Evolutionary conservation across 1,140 invertebrate species (phyloP).

Genomic region (Phthorimaea operculella): DNA sequence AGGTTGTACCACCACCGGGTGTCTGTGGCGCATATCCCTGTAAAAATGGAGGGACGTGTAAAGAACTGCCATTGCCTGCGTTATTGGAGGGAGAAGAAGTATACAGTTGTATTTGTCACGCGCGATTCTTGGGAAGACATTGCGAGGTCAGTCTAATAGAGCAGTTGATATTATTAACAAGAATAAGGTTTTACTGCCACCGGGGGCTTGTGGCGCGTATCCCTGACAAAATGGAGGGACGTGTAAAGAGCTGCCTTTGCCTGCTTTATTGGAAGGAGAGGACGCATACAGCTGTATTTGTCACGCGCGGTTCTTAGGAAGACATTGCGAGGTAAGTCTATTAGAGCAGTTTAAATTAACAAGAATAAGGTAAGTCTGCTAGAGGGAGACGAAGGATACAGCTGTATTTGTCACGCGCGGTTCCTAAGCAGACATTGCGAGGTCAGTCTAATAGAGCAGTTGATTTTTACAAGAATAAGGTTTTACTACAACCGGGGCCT

Average conservation of each 20-base stretch:
- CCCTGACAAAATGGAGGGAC: slow-evolving; percentile 91
- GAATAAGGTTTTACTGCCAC: no score
- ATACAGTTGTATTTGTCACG: slow-evolving; percentile 83
- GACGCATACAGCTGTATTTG: slow-evolving; percentile 80
- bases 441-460: no score
- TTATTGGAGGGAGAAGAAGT: slow-evolving; percentile 38
- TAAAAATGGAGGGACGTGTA: slow-evolving; percentile 87
- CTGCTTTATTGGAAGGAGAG: slow-evolving; percentile 30
- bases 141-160: slow-evolving; percentile 79
- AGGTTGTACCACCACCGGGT: slow-evolving; percentile 75
- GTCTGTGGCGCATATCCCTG: slow-evolving; percentile 90
- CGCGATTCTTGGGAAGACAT: slow-evolving; percentile 78
- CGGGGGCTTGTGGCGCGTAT: slow-evolving; percentile 84
- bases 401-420: slow-evolving; percentile 82
- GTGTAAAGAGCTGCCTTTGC: slow-evolving; percentile 71
- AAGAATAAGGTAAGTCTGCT: no score
- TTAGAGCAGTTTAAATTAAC: no score
- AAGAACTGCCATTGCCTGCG: slow-evolving; percentile 56
- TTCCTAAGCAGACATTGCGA: slow-evolving; percentile 86
- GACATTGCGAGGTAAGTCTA: slow-evolving; percentile 76
- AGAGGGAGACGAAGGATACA: slow-evolving; percentile 65
- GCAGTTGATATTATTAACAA: no score
- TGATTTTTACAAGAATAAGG: no score
- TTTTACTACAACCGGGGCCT: slow-evolving; percentile 79
- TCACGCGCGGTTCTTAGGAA: slow-evolving; percentile 80